phyloP scores from a whole-genome alignment of 2,797 vertebrate species.

The Parambassis ranga region DNA sequence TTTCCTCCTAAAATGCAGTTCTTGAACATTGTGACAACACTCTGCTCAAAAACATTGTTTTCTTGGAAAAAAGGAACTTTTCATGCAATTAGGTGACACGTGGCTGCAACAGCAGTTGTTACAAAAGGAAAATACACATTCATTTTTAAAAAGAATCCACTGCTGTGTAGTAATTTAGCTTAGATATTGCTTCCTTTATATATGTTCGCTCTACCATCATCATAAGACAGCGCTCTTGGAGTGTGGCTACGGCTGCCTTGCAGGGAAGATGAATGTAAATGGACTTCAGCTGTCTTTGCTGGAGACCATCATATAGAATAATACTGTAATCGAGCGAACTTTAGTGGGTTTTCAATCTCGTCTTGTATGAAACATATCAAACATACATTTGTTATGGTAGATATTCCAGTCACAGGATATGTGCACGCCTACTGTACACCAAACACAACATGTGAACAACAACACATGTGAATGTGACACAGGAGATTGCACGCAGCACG shows the following conservation, averaged over 20 bases:
- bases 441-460: no score
- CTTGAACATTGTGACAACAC: background rate
- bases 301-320: background rate
- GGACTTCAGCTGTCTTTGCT: slow-evolving; percentile 6
- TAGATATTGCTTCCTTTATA: background rate
- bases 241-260: background rate
- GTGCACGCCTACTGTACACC: background rate
- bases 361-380: background rate
- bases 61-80: background rate
- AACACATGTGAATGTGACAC: background rate
- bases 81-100: background rate
- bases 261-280: slow-evolving; percentile 6
- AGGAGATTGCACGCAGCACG: background rate
- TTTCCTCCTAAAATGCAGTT: background rate
- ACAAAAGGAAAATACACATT: background rate
- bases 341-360: background rate
- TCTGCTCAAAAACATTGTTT: background rate
- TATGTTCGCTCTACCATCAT: background rate
- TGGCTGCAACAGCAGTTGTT: background rate
- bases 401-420: background rate
- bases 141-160: background rate
- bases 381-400: slow-evolving; percentile 10
- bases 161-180: background rate
- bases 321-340: background rate
- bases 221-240: background rate